These are phyloP conservation scores for Antheraea pernyi DNA, from an alignment of 1,140 invertebrate genomes.

Conservation along the genomic window DNA sequence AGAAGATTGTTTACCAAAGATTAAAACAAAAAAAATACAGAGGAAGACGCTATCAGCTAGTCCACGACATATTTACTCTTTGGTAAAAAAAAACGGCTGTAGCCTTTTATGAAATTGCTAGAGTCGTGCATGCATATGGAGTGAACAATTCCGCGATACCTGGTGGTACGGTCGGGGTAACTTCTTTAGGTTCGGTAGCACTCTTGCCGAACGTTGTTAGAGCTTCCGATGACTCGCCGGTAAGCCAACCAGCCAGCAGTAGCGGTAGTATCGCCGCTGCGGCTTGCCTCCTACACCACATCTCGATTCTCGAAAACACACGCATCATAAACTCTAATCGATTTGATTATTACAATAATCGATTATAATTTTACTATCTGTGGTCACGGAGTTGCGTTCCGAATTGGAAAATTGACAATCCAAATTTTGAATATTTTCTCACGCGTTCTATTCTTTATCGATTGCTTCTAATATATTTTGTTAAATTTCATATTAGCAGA, in stretches of 20 bases:
- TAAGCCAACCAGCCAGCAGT: conserved; percentile 72
- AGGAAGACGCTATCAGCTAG: too few species aligned
- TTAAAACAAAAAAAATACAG: too few species aligned
- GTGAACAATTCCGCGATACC: conserved; percentile 57
- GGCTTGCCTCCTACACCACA: conserved; percentile 65
- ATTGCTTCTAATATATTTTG: too few species aligned
- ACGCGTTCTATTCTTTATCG: not conserved
- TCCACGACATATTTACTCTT: too few species aligned
- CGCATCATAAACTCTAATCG: conserved; percentile 41
- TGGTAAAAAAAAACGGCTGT: too few species aligned
- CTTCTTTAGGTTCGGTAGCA: conserved; percentile 70
- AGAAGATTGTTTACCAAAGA: too few species aligned
- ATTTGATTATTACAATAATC: not conserved
- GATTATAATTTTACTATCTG: not conserved
- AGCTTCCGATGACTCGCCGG: conserved; percentile 77
- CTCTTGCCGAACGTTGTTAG: conserved; percentile 86
- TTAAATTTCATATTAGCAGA: too few species aligned
- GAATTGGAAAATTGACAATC: not conserved
- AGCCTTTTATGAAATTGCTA: too few species aligned
- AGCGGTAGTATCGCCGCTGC: conserved; percentile 69
- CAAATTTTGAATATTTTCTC: not conserved
- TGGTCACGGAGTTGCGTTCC: not conserved
- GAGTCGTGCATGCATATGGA: not conserved
- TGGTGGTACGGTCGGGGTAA: conserved; percentile 78
- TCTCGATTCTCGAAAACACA: conserved; percentile 60